phyloP scores from a whole-genome alignment of 2,888 invertebrate genomes.

The Mantis religiosa region DNA sequence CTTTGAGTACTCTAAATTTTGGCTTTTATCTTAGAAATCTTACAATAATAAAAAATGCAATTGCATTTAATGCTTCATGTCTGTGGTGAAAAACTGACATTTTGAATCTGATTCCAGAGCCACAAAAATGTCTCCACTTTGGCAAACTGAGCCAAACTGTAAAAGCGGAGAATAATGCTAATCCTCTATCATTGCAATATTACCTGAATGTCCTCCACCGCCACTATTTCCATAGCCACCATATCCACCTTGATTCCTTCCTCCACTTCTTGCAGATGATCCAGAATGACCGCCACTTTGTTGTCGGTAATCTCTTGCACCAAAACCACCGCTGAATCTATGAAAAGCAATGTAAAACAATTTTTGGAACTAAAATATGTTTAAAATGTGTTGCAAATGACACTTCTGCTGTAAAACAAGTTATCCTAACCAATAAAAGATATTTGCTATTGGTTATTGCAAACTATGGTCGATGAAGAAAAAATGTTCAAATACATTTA shows the following conservation, averaged over 20 bases:
- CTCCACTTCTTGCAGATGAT: slow-evolving; percentile 25
- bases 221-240: slow-evolving; percentile 44
- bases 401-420: background rate
- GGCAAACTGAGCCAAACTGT: no score
- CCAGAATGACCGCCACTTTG: slow-evolving; percentile 30
- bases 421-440: background rate
- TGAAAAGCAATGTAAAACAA: slow-evolving; percentile 42
- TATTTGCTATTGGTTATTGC: no score
- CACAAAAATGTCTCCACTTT: no score
- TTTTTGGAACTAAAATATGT: background rate
- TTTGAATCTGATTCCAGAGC: no score
- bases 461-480: no score
- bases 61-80: no score
- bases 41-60: no score
- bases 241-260: slow-evolving; percentile 4
- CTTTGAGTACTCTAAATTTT: no score
- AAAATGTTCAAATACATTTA: no score
- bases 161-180: no score
- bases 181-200: background rate
- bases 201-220: slow-evolving; percentile 41
- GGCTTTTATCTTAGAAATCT: no score
- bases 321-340: slow-evolving; percentile 54
- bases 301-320: slow-evolving; percentile 67
- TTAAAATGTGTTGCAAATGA: background rate
- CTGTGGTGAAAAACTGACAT: no score